Evolutionary conservation across 1,140 invertebrate genomes (phyloP).

Genomic region (Bemisia tabaci): DNA sequence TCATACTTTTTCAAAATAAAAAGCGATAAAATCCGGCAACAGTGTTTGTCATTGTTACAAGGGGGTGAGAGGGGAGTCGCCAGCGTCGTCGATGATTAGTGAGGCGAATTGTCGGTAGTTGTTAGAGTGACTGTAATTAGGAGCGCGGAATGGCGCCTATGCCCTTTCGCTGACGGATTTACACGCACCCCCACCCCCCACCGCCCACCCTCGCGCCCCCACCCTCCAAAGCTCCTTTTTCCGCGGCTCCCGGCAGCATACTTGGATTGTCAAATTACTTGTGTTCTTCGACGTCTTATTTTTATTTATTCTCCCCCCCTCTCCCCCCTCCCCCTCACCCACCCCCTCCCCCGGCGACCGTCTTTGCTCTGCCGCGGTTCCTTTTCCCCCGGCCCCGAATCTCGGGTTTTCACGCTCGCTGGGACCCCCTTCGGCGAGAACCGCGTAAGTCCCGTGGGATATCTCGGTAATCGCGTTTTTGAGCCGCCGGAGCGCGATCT

Average conservation of each 20-base stretch:
- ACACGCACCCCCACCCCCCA: slow-evolving; percentile 25
- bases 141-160: background rate
- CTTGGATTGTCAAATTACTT: slow-evolving; percentile 1
- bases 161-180: slow-evolving; percentile 12
- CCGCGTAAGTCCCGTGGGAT: too few species aligned
- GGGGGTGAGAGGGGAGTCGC: background rate
- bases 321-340: background rate
- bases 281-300: background rate
- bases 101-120: background rate
- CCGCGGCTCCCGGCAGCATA: slow-evolving; percentile 4
- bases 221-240: slow-evolving; percentile 19
- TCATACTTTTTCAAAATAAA: too few species aligned
- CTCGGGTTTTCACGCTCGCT: too few species aligned
- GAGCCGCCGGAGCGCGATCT: too few species aligned
- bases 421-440: too few species aligned
- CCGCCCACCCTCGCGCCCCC: slow-evolving; percentile 22
- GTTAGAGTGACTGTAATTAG: background rate
- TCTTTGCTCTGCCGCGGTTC: too few species aligned
- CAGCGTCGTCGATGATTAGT: background rate
- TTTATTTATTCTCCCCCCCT: background rate
- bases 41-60: too few species aligned
- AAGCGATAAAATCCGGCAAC: too few species aligned
- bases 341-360: too few species aligned
- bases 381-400: too few species aligned
- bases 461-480: too few species aligned